phyloP scores from a whole-genome alignment of 2,113 vertebrate species.

The Pituophis catenifer region DNA sequence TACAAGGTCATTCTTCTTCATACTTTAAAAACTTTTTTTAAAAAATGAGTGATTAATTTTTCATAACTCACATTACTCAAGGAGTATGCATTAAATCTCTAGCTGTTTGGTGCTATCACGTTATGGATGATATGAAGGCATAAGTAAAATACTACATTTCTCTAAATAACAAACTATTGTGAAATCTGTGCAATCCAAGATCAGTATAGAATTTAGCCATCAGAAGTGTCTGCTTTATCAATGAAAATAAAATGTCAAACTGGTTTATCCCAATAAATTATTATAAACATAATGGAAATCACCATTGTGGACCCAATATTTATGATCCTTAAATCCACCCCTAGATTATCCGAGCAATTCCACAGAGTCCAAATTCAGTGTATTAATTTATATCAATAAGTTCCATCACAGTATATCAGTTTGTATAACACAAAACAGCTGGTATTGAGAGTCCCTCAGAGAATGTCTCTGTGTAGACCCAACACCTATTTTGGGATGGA shows the following conservation, averaged over 20 bases:
- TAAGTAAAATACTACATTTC: not conserved
- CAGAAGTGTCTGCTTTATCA: not conserved
- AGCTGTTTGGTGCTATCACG: not conserved
- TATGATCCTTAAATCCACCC: not conserved
- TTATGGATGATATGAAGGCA: not conserved
- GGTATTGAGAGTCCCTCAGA: not conserved
- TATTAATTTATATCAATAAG: not conserved
- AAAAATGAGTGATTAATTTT: not conserved
- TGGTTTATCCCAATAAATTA: not conserved
- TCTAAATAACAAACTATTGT: not conserved
- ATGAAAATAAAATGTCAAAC: not conserved
- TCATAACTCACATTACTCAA: not conserved
- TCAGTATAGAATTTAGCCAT: not conserved
- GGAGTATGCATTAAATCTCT: conserved; percentile 27
- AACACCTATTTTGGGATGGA: not conserved
- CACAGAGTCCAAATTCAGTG: not conserved
- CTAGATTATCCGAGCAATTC: not conserved
- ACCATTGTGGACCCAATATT: not conserved
- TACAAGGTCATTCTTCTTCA: conserved; percentile 26
- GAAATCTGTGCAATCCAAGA: not conserved
- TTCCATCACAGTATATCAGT: not conserved
- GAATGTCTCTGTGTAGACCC: not conserved
- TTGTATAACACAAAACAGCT: not conserved
- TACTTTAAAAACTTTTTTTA: conserved; percentile 15
- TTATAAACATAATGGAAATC: not conserved